Evolutionary conservation across 2,113 vertebrate species (phyloP).

Genomic region (Tamias sibiricus): DNA sequence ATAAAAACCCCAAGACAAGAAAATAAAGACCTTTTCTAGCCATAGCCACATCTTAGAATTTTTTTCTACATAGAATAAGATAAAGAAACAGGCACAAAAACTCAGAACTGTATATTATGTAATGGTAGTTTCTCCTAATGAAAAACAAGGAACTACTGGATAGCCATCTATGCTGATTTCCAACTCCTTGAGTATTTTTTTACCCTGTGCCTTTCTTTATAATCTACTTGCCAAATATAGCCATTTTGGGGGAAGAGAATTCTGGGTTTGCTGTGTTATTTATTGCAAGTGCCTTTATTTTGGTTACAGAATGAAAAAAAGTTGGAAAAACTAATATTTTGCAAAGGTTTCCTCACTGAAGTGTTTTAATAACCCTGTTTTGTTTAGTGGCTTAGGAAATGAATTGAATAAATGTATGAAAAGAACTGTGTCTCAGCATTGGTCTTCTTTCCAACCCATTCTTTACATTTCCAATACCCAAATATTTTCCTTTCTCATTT

Average conservation of each 20-base stretch:
- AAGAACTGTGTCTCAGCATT: conserved; percentile 12
- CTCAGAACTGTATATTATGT: not conserved
- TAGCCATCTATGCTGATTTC: not conserved
- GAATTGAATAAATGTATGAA: conserved; percentile 33
- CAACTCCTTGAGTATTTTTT: conserved; percentile 16
- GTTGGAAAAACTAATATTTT: not conserved
- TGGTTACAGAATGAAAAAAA: conserved; percentile 1
- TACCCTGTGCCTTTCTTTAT: not conserved
- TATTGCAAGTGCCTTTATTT: not conserved
- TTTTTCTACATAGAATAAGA: not conserved
- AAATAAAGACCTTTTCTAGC: conserved; percentile 9
- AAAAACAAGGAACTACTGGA: not conserved
- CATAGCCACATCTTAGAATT: conserved; percentile 28
- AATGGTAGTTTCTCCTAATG: not conserved
- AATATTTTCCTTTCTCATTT: not conserved
- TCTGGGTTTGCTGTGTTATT: not conserved
- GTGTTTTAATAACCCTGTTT: conserved; percentile 36
- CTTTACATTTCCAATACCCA: not conserved
- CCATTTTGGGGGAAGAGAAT: not conserved
- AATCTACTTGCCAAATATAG: not conserved
- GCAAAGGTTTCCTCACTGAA: conserved; percentile 17
- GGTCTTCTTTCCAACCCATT: conserved; percentile 30
- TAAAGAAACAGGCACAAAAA: not conserved
- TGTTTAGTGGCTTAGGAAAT: conserved; percentile 19
- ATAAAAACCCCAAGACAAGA: conserved; percentile 18